Evolutionary conservation across 2,888 invertebrate species (phyloP), one percentile per base, ranked within the genome.

Genomic region (Augochlorella aurata): DNA sequence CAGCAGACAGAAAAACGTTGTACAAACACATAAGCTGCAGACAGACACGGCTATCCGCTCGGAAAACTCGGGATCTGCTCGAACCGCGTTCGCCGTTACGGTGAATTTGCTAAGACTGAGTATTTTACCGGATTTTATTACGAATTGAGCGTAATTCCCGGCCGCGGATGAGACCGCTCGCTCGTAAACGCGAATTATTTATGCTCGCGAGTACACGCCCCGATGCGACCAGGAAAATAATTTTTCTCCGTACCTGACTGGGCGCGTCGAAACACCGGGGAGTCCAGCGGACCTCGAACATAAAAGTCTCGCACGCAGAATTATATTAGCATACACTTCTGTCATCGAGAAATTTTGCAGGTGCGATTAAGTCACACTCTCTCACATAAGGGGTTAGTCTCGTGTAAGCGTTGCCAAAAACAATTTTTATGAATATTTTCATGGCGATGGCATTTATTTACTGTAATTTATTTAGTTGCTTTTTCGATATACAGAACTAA

Each of bases 41-140:
- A 14, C 44, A 52, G 38, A 29, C n/a, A 18, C 4, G 7, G 44
- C 5, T 44, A 18, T 58, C 50, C 21, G 50, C 24, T 16, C 2
- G 38, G 73, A 74, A 68, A 67, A 71, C 68, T 72, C 54, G 52
- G 67, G 65, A 47, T 72, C 45, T 44, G 58, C 84, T 77, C 86
- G 66, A 84, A 16, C 80, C 45, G 45, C 66, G 10, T 18, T 9
- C 61, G 61, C 8, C 9, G 14, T 58, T 58, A 38, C 65, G 54
- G 52, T 71, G 84, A 86, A 90, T 89, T 84, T 90, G 89, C 18
- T 89, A 89, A 91, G 89, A 88, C 86, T 77, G 81, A 76, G 85
- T 81, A 83, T 87, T 88, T 85, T 82, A 71, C 83, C 83, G 81
- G 85, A 88, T 58, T 92, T 92, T 92, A 91, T 91, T 90, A 88